Evolutionary conservation across 2,888 invertebrate species (phyloP).

Genomic region (Tetranychus piercei): DNA sequence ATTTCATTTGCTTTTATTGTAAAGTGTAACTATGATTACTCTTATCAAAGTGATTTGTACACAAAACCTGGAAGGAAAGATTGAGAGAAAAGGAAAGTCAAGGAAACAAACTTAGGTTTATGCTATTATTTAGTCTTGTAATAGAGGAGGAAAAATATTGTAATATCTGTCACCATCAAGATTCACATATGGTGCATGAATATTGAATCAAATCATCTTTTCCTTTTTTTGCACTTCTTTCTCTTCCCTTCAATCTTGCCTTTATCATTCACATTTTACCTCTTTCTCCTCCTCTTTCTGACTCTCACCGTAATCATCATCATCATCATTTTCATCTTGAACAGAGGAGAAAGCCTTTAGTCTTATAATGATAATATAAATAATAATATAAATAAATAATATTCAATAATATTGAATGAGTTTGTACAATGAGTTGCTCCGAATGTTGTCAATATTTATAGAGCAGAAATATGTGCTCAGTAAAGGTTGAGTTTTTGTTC

Average conservation of each 20-base stretch:
- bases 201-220: background rate
- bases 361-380: too few species aligned
- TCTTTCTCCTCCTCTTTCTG: slow-evolving; percentile 2
- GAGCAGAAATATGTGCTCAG: too few species aligned
- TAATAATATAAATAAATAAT: too few species aligned
- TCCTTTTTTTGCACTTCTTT: background rate
- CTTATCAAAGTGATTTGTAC: too few species aligned
- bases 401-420: too few species aligned
- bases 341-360: too few species aligned
- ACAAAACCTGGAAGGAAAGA: background rate
- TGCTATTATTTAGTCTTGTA: background rate
- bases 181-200: background rate
- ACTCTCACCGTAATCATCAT: background rate
- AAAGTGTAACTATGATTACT: too few species aligned
- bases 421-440: too few species aligned
- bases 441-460: too few species aligned
- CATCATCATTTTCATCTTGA: background rate
- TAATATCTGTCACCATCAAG: slow-evolving; percentile 1
- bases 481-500: too few species aligned
- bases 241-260: background rate
- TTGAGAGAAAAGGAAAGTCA: background rate
- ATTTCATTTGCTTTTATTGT: too few species aligned
- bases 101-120: too few species aligned
- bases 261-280: background rate
- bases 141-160: background rate